Evolutionary conservation across 2,888 invertebrate species (phyloP).

Genomic region (Apodemia duryi): DNA sequence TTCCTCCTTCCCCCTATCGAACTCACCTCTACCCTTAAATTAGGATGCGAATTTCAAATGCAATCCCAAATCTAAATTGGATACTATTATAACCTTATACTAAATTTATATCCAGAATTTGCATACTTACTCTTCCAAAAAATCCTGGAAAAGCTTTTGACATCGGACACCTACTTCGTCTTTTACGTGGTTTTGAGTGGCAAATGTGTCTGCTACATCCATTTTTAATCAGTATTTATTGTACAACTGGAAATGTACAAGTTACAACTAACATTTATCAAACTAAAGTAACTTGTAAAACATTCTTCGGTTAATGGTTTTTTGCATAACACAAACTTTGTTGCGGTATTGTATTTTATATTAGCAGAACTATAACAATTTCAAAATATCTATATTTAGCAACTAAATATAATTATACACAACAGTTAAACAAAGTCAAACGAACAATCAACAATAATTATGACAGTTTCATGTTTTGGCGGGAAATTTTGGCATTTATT

Average conservation of each 20-base stretch:
- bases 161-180: slow-evolving; percentile 96
- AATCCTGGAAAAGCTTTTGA: slow-evolving; percentile 97
- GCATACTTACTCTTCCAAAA: slow-evolving; percentile 91
- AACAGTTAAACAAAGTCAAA: background rate
- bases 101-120: background rate
- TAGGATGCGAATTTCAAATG: too few relatives aligned
- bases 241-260: background rate
- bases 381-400: too few relatives aligned
- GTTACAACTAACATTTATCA: background rate
- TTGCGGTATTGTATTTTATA: background rate
- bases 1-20: too few relatives aligned
- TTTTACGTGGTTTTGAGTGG: slow-evolving; percentile 86
- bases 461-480: slow-evolving; percentile 32
- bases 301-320: background rate
- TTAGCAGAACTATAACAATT: background rate
- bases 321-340: background rate
- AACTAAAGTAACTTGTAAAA: background rate
- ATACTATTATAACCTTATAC: background rate
- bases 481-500: slow-evolving; percentile 23
- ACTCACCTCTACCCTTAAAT: too few relatives aligned
- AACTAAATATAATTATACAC: too few relatives aligned
- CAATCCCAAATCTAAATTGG: too few relatives aligned
- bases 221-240: slow-evolving; percentile 58
- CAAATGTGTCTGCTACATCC: slow-evolving; percentile 90
- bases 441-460: background rate